A percentile compares a stretch with the other conserved stretches of the same genome.
Conservation (phyloP, 2,113 vertebrate genomes). For the Prionailurus bengalensis region DNA sequence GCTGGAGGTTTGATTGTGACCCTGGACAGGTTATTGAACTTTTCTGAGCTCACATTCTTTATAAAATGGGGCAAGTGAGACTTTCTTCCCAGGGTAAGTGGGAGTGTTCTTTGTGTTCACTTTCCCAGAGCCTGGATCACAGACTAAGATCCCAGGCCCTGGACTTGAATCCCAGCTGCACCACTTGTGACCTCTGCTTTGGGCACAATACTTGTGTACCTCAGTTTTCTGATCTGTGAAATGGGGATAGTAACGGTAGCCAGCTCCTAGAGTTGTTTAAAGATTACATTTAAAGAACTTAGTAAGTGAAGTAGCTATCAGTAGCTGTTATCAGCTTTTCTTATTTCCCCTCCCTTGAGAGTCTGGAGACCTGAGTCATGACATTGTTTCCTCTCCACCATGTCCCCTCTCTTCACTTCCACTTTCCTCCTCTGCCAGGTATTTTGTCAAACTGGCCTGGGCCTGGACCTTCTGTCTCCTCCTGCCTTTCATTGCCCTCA, state of each 20-base stretch:
- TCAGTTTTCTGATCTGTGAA: conserved; percentile 35
- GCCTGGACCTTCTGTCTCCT: conserved; percentile 96
- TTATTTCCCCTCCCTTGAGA: not conserved
- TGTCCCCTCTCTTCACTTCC: conserved; percentile 35
- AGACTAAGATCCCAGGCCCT: not conserved
- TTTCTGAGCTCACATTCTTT: not conserved
- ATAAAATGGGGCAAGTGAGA: not conserved
- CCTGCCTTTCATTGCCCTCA: conserved; percentile 94
- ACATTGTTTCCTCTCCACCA: not conserved
- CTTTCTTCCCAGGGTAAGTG: not conserved
- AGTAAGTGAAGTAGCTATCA: not conserved
- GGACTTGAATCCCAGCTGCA: not conserved
- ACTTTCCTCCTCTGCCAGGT: conserved; percentile 88
- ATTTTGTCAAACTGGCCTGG: conserved; percentile 98
- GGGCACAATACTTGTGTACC: not conserved
- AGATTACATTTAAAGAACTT: not conserved
- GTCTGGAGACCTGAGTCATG: not conserved
- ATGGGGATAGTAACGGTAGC: not conserved
- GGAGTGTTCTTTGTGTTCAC: not conserved
- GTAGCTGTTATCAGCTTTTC: not conserved
- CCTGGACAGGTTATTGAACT: not conserved
- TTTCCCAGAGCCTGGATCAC: not conserved
- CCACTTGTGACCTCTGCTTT: not conserved
- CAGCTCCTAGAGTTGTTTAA: not conserved
- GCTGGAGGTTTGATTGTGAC: not conserved